phyloP scores from a whole-genome alignment of 2,113 vertebrate species.

The Galemys pyrenaicus region DNA sequence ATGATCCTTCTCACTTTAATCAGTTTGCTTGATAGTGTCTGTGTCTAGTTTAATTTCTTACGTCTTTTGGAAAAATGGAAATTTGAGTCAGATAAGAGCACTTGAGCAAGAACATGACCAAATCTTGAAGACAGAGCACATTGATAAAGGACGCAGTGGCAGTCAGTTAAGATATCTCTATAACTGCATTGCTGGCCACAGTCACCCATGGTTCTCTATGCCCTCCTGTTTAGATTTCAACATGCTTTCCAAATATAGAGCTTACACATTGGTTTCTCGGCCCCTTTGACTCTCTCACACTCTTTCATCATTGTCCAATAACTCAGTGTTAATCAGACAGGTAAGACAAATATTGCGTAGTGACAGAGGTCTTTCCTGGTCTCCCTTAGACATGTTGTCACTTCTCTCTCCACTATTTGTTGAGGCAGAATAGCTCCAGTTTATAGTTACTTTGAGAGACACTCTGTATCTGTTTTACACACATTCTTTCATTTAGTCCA shows the following conservation, averaged over 20 bases:
- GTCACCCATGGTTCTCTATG: background rate
- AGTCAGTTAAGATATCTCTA: background rate
- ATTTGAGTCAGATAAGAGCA: conserved; percentile 24
- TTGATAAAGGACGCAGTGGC: background rate
- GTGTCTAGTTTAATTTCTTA: conserved; percentile 25
- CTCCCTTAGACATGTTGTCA: background rate
- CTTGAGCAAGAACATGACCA: conserved; percentile 12
- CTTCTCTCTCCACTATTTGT: background rate
- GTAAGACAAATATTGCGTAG: background rate
- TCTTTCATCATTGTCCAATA: conserved; percentile 13
- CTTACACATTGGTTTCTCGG: background rate
- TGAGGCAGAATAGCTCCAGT: background rate
- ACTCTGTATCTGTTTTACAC: background rate
- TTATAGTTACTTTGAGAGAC: background rate
- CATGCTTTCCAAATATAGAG: background rate
- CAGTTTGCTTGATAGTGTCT: conserved; percentile 2
- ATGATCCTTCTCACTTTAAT: conserved; percentile 20
- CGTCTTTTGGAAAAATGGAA: conserved; percentile 2
- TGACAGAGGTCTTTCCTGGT: background rate
- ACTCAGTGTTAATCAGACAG: background rate
- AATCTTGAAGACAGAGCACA: background rate
- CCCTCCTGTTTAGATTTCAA: background rate
- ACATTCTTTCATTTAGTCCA: background rate
- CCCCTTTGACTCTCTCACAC: background rate
- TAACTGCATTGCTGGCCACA: background rate